Evolutionary conservation across 2,888 invertebrate genomes (phyloP).

Genomic region (Thymelicus acteon): DNA sequence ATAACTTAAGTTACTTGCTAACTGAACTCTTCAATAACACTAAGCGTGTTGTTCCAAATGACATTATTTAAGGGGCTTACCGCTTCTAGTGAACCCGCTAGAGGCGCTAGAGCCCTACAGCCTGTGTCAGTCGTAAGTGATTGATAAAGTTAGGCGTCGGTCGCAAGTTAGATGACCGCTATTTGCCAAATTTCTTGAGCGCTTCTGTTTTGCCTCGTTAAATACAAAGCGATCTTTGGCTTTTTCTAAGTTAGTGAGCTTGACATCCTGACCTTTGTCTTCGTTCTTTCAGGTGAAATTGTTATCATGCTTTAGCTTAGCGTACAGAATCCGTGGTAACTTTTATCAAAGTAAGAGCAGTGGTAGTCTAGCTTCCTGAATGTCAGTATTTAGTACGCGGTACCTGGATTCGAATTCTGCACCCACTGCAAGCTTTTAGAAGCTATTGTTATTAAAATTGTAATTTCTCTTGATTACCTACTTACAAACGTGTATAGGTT

Average conservation of each 20-base stretch:
- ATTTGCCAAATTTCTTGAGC: not conserved
- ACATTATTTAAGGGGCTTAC: slow-evolving; percentile 1
- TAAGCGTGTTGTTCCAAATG: slow-evolving; percentile 2
- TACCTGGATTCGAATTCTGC: not conserved
- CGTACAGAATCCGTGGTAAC: too few species aligned
- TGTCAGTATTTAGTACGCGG: not conserved
- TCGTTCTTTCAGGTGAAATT: too few species aligned
- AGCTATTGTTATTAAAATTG: too few species aligned
- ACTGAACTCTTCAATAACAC: not conserved
- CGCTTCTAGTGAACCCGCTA: not conserved
- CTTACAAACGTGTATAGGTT: too few species aligned
- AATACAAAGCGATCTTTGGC: too few species aligned
- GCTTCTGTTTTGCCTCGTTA: not conserved
- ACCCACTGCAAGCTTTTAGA: not conserved
- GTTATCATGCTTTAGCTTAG: too few species aligned
- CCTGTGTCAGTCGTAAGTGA: not conserved
- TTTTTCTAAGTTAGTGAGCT: too few species aligned
- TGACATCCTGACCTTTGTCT: too few species aligned
- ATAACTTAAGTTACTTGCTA: not conserved
- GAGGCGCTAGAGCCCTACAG: not conserved
- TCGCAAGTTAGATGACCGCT: not conserved
- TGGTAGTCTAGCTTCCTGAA: not conserved
- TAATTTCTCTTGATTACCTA: too few species aligned
- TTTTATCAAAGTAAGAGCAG: too few species aligned
- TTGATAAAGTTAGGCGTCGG: not conserved